Percentiles rank a stretch among this genome's conserved stretches.
Evolutionary conservation across 2,797 vertebrate species (phyloP).

Genomic region (Petrocephalus schoutedeni): DNA sequence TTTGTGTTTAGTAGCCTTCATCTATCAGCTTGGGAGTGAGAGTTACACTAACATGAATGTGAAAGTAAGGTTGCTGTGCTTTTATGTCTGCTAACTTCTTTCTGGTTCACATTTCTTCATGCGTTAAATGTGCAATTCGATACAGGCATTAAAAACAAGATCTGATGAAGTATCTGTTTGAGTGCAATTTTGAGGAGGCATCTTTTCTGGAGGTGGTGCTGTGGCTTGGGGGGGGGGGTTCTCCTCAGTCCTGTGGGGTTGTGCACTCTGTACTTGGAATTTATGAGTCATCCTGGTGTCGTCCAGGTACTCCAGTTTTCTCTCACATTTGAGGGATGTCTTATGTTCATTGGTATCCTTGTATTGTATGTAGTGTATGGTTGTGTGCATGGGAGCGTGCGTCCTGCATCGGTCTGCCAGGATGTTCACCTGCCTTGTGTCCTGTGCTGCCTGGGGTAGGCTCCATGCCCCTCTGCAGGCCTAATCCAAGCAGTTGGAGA

Average conservation of each 20-base stretch:
- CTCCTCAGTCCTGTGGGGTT: too few species aligned
- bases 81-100: not conserved
- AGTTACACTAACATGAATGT: too few species aligned
- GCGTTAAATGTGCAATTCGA: not conserved
- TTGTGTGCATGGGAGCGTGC: not conserved
- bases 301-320: not conserved
- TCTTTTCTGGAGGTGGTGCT: too few species aligned
- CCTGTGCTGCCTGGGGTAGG: not conserved
- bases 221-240: too few species aligned
- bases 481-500: not conserved
- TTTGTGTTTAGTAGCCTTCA: not conserved
- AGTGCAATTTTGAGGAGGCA: too few species aligned
- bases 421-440: not conserved
- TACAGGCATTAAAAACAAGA: not conserved
- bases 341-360: not conserved
- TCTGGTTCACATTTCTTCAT: not conserved
- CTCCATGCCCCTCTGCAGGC: not conserved
- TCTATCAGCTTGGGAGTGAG: not conserved
- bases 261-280: not conserved
- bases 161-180: not conserved
- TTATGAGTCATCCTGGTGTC: not conserved
- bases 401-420: not conserved
- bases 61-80: not conserved
- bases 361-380: not conserved
- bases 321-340: not conserved